Conservation (phyloP, 1,140 invertebrate genomes). For the Brachionus calyciflorus region DNA sequence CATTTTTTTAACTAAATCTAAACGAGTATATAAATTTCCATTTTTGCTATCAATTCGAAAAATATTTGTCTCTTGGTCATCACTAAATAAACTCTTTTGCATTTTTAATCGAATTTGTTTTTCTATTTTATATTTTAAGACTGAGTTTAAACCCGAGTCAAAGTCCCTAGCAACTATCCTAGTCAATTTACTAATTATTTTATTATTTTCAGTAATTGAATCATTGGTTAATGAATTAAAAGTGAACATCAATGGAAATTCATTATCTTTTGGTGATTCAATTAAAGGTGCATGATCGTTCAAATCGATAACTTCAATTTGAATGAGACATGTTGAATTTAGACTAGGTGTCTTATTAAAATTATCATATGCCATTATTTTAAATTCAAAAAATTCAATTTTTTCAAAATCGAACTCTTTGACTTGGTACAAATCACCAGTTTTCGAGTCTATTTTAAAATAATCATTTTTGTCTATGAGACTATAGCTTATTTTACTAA, state of each 20-base stretch:
- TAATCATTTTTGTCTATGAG: constrained; percentile 22
- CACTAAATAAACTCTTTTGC: not conserved
- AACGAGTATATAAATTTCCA: not conserved
- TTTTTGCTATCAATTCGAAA: constrained; percentile 28
- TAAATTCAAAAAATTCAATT: not conserved
- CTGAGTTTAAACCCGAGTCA: constrained; percentile 24
- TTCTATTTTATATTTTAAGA: constrained; percentile 36
- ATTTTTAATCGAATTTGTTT: constrained; percentile 30
- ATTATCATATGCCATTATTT: constrained; percentile 31
- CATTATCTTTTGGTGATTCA: not conserved
- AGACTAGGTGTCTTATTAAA: constrained; percentile 34
- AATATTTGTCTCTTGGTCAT: not conserved
- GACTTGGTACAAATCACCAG: constrained; percentile 33
- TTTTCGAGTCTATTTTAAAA: not conserved
- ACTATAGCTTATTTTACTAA: not conserved
- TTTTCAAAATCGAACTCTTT: constrained; percentile 29
- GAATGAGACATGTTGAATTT: constrained; percentile 40
- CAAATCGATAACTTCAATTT: constrained; percentile 21
- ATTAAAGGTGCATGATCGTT: constrained; percentile 6
- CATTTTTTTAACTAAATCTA: not conserved
- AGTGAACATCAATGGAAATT: not conserved
- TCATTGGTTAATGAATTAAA: constrained; percentile 1
- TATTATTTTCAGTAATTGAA: not conserved
- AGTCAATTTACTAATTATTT: not conserved
- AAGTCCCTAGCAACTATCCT: not conserved